phyloP scores from a whole-genome alignment of 2,888 invertebrate species.

The Agrochola lychnidis region DNA sequence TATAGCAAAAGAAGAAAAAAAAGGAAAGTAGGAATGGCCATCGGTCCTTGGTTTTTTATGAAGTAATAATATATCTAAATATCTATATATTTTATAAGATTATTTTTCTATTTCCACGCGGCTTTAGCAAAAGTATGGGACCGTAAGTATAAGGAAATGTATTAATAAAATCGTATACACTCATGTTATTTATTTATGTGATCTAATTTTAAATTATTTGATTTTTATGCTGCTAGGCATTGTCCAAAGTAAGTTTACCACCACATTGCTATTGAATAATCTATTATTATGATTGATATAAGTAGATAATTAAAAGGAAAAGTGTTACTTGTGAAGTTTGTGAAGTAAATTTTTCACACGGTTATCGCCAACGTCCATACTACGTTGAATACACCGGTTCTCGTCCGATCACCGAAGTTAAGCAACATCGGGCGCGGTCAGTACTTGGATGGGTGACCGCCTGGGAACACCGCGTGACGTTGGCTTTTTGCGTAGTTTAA shows the following conservation, averaged over 20 bases:
- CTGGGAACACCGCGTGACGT: conserved; percentile 80
- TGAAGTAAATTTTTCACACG: accelerated
- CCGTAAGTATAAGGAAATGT: conserved; percentile 71
- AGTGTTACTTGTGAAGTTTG: neutral
- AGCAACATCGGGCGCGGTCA: conserved; percentile 83
- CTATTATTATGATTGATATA: neutral
- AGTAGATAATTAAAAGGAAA: neutral
- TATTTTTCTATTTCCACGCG: conserved; percentile 70
- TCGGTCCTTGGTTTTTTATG: neutral
- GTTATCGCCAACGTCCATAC: conserved; percentile 73
- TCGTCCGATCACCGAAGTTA: conserved; percentile 63
- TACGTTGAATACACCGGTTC: conserved; percentile 83
- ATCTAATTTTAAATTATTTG: neutral
- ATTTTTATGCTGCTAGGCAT: conserved; percentile 48
- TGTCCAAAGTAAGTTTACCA: conserved; percentile 37
- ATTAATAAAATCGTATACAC: neutral
- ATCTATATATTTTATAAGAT: neutral
- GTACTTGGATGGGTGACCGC: conserved; percentile 85
- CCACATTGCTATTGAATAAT: neutral
- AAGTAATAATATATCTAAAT: neutral
- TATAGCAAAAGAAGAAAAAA: neutral
- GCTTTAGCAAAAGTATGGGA: conserved; percentile 70
- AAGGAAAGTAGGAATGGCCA: too few species aligned
- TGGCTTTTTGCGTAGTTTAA: conserved; percentile 64
- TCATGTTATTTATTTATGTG: neutral